Percentiles rank a stretch among this genome's conserved stretches.
phyloP scores from a whole-genome alignment of 2,797 vertebrate species.

The Brachyalestes nurse region DNA sequence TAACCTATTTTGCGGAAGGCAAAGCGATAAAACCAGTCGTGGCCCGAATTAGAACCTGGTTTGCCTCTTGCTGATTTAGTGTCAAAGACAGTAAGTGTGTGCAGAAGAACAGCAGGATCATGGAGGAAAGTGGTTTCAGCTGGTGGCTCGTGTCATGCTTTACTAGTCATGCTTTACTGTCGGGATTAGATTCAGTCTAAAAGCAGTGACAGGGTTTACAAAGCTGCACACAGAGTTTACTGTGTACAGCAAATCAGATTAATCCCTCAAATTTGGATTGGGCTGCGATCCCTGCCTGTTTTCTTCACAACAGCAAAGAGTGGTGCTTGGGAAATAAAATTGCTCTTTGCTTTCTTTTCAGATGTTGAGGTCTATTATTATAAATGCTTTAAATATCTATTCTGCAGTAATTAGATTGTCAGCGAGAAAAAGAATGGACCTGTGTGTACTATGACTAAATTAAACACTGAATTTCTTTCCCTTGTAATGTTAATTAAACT shows the following conservation, averaged over 20 bases:
- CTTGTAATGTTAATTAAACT: neutral
- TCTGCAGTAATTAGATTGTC: too few relatives aligned
- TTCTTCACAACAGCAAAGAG: conserved; percentile 3
- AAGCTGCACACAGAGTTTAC: conserved; percentile 36
- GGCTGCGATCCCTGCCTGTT: neutral
- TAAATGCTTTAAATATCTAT: neutral
- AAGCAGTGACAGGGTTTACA: conserved; percentile 51
- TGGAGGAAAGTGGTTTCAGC: conserved; percentile 43
- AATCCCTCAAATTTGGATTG: neutral
- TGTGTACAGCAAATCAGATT: conserved; percentile 10
- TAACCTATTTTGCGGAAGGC: neutral
- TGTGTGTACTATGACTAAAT: too few relatives aligned
- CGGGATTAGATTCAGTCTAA: conserved; percentile 66
- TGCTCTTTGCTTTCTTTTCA: neutral
- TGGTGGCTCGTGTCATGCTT: conserved; percentile 46
- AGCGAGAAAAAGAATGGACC: too few relatives aligned
- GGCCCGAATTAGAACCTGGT: neutral
- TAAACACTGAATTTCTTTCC: neutral
- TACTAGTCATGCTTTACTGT: conserved; percentile 41
- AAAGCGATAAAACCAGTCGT: neutral
- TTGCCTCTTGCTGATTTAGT: conserved; percentile 38
- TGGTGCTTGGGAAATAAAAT: neutral
- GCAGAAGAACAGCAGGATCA: conserved; percentile 44
- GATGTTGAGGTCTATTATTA: neutral
- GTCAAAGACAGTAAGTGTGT: conserved; percentile 35